Conservation (phyloP, 2,113 vertebrate species). For the Myxocyprinus asiaticus region DNA sequence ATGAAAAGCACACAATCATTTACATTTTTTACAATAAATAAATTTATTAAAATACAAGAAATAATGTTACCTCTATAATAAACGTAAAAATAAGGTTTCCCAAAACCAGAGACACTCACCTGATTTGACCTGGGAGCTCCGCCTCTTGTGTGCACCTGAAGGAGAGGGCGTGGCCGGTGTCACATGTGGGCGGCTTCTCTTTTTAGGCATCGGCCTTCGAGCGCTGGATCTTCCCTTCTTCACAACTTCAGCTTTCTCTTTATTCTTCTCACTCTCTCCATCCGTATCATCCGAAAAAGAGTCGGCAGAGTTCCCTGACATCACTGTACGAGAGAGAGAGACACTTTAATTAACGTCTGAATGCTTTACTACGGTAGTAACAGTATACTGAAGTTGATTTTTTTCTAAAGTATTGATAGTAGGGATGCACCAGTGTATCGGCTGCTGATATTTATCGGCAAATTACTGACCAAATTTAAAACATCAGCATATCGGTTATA, state of each 20-base stretch:
- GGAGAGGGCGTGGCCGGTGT: constrained; percentile 45
- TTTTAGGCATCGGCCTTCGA: constrained; percentile 66
- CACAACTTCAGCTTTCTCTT: constrained; percentile 60
- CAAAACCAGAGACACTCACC: constrained; percentile 52
- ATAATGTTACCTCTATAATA: too few relatives aligned
- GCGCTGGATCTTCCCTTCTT: constrained; percentile 62
- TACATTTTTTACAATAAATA: too few relatives aligned
- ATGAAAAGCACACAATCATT: too few relatives aligned
- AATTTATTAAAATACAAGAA: too few relatives aligned
- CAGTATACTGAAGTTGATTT: too few relatives aligned
- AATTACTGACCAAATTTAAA: too few relatives aligned
- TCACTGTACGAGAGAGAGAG: constrained; percentile 60
- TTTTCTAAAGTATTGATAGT: too few relatives aligned
- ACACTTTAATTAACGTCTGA: neutral
- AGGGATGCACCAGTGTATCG: too few relatives aligned
- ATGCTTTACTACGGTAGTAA: too few relatives aligned
- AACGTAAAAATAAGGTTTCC: too few relatives aligned
- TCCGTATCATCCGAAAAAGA: constrained; percentile 75
- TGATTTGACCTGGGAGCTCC: constrained; percentile 70
- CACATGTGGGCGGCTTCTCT: neutral
- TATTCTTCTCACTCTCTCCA: constrained; percentile 65
- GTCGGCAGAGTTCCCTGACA: constrained; percentile 76
- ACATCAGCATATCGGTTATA: too few relatives aligned
- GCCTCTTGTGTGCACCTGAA: constrained; percentile 64
- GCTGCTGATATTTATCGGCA: too few relatives aligned